phyloP scores from a whole-genome alignment of 1,140 invertebrate genomes.

The Musca vetustissima region DNA sequence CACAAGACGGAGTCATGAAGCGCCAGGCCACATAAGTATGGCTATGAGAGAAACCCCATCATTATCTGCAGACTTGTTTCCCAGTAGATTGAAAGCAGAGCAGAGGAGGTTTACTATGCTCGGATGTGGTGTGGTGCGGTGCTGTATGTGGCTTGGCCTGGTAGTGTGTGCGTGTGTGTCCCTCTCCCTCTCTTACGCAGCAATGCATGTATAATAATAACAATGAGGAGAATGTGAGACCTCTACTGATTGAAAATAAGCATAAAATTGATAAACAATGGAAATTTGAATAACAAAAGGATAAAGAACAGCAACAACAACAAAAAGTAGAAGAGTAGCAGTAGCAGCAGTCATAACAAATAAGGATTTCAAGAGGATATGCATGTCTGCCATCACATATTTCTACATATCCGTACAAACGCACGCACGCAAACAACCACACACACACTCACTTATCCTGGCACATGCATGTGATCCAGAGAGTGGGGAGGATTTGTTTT shows the following conservation, averaged over 20 bases:
- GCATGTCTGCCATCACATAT: background rate
- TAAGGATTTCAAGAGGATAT: background rate
- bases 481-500: background rate
- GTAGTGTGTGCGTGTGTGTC: too few species aligned
- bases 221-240: background rate
- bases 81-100: too few species aligned
- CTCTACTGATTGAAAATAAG: conserved; percentile 40
- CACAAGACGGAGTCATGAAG: too few species aligned
- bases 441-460: background rate
- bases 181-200: too few species aligned
- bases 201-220: conserved; percentile 3
- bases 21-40: too few species aligned
- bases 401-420: background rate
- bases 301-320: background rate
- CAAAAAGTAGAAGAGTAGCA: background rate
- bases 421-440: background rate
- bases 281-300: conserved; percentile 31
- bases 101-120: too few species aligned
- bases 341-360: background rate
- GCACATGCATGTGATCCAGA: too few species aligned
- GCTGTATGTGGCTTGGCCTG: too few species aligned
- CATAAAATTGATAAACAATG: conserved; percentile 55
- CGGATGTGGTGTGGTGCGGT: too few species aligned
- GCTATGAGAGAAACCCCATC: too few species aligned
- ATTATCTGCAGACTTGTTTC: too few species aligned